These are phyloP conservation scores for Cirrhinus molitorella DNA, from an alignment of 2,797 vertebrate species.

Conservation along the genomic window DNA sequence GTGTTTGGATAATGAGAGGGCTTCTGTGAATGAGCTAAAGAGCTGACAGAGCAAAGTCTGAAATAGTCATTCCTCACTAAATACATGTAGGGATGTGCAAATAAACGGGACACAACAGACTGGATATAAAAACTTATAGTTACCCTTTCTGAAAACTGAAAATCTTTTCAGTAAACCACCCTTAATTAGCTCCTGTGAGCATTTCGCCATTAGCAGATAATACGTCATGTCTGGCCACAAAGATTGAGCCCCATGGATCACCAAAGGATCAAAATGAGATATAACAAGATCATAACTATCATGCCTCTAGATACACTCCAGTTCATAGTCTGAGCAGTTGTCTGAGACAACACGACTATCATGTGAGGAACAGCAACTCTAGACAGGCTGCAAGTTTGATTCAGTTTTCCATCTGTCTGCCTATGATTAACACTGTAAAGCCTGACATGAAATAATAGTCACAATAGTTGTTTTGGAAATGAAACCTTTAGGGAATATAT, in stretches of 20 bases:
- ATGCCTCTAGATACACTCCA: not conserved
- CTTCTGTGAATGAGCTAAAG: conserved; percentile 3
- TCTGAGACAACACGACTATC: not conserved
- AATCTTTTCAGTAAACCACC: not conserved
- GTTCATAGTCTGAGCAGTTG: not conserved
- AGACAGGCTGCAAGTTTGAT: conserved; percentile 1
- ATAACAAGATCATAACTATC: not conserved
- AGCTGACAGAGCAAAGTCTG: not conserved
- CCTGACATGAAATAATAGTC: not conserved
- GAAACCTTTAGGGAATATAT: too few species aligned
- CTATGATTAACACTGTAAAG: not conserved
- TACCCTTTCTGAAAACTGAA: not conserved
- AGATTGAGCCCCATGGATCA: not conserved
- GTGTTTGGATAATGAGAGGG: conserved; percentile 11
- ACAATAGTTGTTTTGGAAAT: rapidly evolving
- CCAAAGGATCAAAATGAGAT: not conserved
- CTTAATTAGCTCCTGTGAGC: conserved; percentile 9
- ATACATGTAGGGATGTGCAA: not conserved
- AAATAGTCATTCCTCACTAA: conserved; percentile 3
- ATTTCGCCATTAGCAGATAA: conserved; percentile 2
- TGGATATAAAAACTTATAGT: not conserved
- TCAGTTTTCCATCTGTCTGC: not conserved
- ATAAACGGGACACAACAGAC: not conserved
- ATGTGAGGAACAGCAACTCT: not conserved
- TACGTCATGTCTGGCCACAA: not conserved